These are phyloP conservation scores for Misgurnus mizolepis DNA, from an alignment of 2,113 vertebrate genomes.

Conservation along the genomic window DNA sequence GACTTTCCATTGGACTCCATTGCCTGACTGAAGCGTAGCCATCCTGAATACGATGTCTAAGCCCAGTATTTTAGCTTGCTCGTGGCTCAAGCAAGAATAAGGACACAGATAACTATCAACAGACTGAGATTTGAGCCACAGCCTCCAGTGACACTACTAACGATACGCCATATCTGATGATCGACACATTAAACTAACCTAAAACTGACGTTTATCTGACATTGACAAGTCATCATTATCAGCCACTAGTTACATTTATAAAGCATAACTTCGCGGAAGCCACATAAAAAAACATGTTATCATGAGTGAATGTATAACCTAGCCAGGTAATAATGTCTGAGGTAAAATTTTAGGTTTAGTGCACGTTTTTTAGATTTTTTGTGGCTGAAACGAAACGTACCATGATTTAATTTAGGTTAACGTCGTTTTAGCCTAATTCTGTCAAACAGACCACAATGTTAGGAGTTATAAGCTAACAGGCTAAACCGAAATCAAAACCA, in stretches of 20 bases:
- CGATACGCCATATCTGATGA: constrained; percentile 23
- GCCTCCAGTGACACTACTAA: neutral
- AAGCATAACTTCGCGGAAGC: neutral
- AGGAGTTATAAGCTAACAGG: constrained; percentile 13
- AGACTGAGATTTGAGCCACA: constrained; percentile 19
- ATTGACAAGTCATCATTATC: neutral
- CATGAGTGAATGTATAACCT: neutral
- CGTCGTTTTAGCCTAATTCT: neutral
- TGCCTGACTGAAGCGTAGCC: constrained; percentile 66
- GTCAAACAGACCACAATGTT: neutral
- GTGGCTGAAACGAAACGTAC: neutral
- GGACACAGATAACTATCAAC: constrained; percentile 33
- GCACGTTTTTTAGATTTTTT: neutral
- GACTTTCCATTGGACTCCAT: constrained; percentile 72
- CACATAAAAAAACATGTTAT: neutral
- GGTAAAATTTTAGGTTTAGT: neutral
- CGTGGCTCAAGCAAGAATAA: neutral
- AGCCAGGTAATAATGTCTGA: neutral
- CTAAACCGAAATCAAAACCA: neutral
- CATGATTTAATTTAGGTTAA: neutral
- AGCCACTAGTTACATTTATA: neutral
- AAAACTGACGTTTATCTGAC: neutral
- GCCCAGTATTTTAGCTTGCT: neutral
- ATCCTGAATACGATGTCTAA: constrained; percentile 56
- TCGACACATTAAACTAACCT: neutral